phyloP scores from a whole-genome alignment of 2,797 vertebrate genomes.

The Anabacerthia variegaticeps region DNA sequence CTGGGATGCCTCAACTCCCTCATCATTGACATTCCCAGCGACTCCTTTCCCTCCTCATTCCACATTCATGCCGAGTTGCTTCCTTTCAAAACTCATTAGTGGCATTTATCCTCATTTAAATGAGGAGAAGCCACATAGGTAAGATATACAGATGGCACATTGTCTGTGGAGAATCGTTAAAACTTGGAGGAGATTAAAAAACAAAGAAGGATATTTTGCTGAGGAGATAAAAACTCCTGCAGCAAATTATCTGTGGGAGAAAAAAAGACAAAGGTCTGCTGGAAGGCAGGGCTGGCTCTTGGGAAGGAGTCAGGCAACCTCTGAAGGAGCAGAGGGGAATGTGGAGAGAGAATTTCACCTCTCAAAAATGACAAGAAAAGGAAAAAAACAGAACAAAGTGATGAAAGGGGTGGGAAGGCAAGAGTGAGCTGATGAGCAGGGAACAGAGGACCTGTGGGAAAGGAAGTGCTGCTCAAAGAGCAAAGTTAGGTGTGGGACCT shows the following conservation, averaged over 20 bases:
- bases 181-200: background rate
- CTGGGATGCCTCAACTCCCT: background rate
- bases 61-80: background rate
- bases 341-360: background rate
- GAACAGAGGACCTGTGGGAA: background rate
- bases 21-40: slow-evolving; percentile 25
- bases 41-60: slow-evolving; percentile 37
- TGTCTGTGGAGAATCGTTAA: slow-evolving; percentile 46
- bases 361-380: background rate
- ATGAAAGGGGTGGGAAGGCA: background rate
- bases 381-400: background rate
- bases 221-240: background rate
- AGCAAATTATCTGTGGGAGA: background rate
- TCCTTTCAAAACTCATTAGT: slow-evolving; percentile 66
- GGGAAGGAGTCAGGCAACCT: background rate
- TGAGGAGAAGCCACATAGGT: slow-evolving; percentile 52
- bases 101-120: slow-evolving; percentile 62
- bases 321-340: background rate
- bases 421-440: background rate
- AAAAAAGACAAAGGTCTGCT: background rate
- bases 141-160: slow-evolving; percentile 48
- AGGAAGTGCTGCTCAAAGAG: background rate
- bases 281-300: background rate
- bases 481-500: background rate
- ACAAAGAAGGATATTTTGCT: background rate